Percentiles rank a stretch among this genome's conserved stretches.
These are phyloP conservation scores for Channa maculata DNA, from an alignment of 2,113 vertebrate genomes.

Conservation along the genomic window DNA sequence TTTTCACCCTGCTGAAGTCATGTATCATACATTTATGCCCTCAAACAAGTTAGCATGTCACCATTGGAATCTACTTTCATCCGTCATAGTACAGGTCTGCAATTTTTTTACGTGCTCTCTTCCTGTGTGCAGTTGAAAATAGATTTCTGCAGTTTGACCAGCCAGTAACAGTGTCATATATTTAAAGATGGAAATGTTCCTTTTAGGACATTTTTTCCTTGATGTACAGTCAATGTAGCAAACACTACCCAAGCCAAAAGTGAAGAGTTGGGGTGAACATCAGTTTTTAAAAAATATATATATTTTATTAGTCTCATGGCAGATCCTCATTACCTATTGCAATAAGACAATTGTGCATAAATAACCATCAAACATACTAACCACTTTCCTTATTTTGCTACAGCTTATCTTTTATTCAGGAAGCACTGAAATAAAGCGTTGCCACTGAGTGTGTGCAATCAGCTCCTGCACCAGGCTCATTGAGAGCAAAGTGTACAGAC, in stretches of 20 bases:
- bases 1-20: conserved; percentile 57
- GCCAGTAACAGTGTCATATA: conserved; percentile 55
- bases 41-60: conserved; percentile 33
- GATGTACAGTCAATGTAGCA: conserved; percentile 77
- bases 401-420: conserved; percentile 62
- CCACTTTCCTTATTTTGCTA: conserved; percentile 42
- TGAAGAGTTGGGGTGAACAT: conserved; percentile 60
- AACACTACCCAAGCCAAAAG: conserved; percentile 81
- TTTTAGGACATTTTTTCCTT: conserved; percentile 29
- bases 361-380: conserved; percentile 41
- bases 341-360: conserved; percentile 72
- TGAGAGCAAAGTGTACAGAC: conserved; percentile 16
- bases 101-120: conserved; percentile 4
- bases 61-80: conserved; percentile 10
- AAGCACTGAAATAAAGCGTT: conserved; percentile 56
- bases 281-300: conserved; percentile 49
- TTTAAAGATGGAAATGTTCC: conserved; percentile 40
- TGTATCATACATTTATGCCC: conserved; percentile 50
- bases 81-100: neutral
- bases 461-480: conserved; percentile 40
- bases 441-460: conserved; percentile 64
- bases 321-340: conserved; percentile 66
- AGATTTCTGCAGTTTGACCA: conserved; percentile 23
- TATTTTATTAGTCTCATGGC: conserved; percentile 68
- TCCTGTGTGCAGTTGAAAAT: conserved; percentile 24